Percentiles rank a stretch among this genome's conserved stretches.
Conservation (phyloP, 2,113 vertebrate species). For the Scalopus aquaticus region DNA sequence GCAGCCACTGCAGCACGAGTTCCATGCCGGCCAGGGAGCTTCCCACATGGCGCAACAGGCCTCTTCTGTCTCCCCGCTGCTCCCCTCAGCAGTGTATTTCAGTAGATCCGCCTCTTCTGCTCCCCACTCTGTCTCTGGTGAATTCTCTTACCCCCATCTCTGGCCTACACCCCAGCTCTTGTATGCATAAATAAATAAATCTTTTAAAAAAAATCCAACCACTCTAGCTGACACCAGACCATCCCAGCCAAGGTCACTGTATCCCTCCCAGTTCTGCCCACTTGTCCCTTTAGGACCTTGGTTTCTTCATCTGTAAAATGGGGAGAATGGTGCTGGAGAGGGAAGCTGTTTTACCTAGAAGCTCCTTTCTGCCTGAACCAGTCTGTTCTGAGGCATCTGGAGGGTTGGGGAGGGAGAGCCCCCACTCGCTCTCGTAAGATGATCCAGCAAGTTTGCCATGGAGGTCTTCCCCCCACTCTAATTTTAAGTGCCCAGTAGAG, state of each 20-base stretch:
- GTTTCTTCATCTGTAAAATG: not conserved
- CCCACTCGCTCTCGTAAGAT: not conserved
- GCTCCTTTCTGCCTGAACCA: not conserved
- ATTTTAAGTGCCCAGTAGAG: too few species aligned
- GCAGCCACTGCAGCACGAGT: too few species aligned
- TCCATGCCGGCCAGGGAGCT: too few species aligned
- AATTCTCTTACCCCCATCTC: too few species aligned
- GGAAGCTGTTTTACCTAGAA: not conserved
- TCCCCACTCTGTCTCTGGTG: too few species aligned
- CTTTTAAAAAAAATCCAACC: too few species aligned
- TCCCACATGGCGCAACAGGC: too few species aligned
- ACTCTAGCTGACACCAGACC: not conserved
- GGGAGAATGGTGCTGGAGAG: fast-evolving
- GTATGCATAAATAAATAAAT: too few species aligned
- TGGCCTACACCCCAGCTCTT: too few species aligned
- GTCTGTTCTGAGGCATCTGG: not conserved
- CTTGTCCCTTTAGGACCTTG: not conserved
- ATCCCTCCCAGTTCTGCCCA: not conserved
- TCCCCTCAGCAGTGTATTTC: too few species aligned
- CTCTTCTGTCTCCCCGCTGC: too few species aligned
- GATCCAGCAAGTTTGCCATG: not conserved
- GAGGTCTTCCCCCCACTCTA: fast-evolving
- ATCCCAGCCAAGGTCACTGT: not conserved
- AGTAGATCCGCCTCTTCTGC: too few species aligned
- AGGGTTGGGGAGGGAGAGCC: not conserved